Conservation (phyloP, 2,797 vertebrate genomes). For the Lophotriccus pileatus region DNA sequence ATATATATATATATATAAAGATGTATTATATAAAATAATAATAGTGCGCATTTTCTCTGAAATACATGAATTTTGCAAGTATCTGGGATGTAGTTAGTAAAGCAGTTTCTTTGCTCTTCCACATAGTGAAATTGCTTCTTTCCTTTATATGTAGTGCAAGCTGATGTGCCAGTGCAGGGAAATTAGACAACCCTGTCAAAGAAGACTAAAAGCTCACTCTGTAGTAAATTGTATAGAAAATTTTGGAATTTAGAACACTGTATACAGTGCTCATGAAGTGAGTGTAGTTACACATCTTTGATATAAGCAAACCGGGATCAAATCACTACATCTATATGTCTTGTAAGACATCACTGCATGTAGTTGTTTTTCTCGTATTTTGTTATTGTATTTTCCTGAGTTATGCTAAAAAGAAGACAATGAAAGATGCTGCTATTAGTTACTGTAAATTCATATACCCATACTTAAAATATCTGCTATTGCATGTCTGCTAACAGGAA, state of each 20-base stretch:
- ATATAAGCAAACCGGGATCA: background rate
- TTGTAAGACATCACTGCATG: background rate
- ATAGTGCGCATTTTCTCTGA: background rate
- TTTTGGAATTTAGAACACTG: background rate
- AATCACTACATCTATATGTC: background rate
- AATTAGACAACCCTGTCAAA: background rate
- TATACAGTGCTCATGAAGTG: background rate
- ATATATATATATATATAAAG: background rate
- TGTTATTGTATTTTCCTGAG: background rate
- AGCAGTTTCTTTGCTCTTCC: background rate
- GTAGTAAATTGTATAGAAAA: background rate
- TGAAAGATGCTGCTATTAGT: background rate
- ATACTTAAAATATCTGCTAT: background rate
- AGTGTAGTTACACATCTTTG: background rate
- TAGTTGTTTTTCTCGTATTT: background rate
- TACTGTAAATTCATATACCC: background rate
- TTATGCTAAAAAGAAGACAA: background rate
- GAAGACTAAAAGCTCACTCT: background rate
- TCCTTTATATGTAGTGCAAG: background rate
- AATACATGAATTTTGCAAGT: background rate
- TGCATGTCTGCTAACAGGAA: background rate
- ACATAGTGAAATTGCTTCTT: background rate
- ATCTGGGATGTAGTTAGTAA: background rate
- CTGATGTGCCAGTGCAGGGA: background rate
- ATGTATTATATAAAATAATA: background rate